Percentiles rank a stretch among this genome's conserved stretches.
Evolutionary conservation across 1,140 invertebrate species (phyloP).

Genomic region (Cecropterus lyciades): DNA sequence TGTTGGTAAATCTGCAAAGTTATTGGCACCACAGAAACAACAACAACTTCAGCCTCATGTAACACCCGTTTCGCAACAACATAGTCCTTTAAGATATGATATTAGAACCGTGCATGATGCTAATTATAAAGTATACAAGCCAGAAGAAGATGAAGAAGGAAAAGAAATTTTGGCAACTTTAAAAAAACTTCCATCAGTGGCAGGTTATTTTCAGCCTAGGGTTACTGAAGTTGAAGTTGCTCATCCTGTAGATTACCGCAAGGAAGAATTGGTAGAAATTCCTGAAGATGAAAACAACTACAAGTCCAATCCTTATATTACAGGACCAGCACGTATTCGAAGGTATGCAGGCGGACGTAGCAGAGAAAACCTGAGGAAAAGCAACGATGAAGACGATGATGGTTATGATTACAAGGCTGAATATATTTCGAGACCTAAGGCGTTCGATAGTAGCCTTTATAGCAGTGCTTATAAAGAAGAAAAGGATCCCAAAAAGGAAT

Average conservation of each 20-base stretch:
- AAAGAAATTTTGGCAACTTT: conserved; percentile 69
- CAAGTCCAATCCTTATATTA: conserved; percentile 79
- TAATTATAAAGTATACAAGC: conserved; percentile 78
- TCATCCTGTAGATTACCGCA: conserved; percentile 71
- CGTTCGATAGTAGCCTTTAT: conserved; percentile 73
- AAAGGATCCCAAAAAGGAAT: conserved; percentile 69
- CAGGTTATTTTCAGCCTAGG: conserved; percentile 72
- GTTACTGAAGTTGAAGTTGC: conserved; percentile 75
- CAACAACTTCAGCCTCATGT: conserved; percentile 45
- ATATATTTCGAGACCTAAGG: conserved; percentile 79
- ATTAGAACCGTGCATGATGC: conserved; percentile 77
- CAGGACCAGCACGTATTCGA: conserved; percentile 74
- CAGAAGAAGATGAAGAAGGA: conserved; percentile 68
- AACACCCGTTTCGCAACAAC: conserved; percentile 55
- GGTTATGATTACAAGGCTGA: conserved; percentile 75
- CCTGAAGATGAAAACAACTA: conserved; percentile 70
- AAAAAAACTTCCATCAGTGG: conserved; percentile 73
- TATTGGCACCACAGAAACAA: conserved; percentile 53
- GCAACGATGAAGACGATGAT: conserved; percentile 69
- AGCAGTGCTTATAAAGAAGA: conserved; percentile 76
- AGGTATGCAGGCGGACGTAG: conserved; percentile 70
- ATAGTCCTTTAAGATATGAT: conserved; percentile 72
- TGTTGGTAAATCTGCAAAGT: conserved; percentile 55
- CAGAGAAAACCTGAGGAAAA: conserved; percentile 63
- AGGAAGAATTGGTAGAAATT: conserved; percentile 66